Percentiles rank a stretch among this genome's conserved stretches.
phyloP scores from a whole-genome alignment of 2,888 invertebrate genomes.

The Xestia sexstrigata region DNA sequence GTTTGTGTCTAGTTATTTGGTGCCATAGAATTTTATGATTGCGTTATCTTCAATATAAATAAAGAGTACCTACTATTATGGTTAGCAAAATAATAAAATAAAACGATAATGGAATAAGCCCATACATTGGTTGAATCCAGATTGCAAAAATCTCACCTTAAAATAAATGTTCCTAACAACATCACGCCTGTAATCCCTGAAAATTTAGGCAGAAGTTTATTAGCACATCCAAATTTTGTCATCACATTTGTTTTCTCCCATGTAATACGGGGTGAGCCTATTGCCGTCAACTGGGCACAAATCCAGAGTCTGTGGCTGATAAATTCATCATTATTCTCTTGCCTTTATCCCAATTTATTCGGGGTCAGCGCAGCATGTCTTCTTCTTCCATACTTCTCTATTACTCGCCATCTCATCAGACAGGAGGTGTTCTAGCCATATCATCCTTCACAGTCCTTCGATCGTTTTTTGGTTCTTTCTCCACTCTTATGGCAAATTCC shows the following conservation, averaged over 20 bases:
- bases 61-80: neutral
- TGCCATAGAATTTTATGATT: neutral
- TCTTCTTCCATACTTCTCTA: no score
- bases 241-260: no score
- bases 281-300: neutral
- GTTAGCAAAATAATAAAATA: slow-evolving; percentile 28
- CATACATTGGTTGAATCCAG: neutral
- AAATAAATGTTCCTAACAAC: slow-evolving; percentile 5
- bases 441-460: no score
- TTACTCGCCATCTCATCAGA: no score
- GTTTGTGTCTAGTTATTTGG: neutral
- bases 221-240: neutral
- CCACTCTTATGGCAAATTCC: neutral
- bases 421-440: no score
- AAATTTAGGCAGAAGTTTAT: neutral
- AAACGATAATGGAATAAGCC: slow-evolving; percentile 33
- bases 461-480: no score
- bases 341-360: neutral
- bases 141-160: neutral
- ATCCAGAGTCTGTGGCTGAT: neutral
- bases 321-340: neutral
- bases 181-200: neutral
- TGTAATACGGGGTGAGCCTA: neutral
- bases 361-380: neutral
- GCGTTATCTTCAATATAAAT: neutral